Percentiles rank a stretch among this genome's conserved stretches.
Conservation (phyloP, 2,113 vertebrate genomes). For the Cheirogaleus medius region DNA sequence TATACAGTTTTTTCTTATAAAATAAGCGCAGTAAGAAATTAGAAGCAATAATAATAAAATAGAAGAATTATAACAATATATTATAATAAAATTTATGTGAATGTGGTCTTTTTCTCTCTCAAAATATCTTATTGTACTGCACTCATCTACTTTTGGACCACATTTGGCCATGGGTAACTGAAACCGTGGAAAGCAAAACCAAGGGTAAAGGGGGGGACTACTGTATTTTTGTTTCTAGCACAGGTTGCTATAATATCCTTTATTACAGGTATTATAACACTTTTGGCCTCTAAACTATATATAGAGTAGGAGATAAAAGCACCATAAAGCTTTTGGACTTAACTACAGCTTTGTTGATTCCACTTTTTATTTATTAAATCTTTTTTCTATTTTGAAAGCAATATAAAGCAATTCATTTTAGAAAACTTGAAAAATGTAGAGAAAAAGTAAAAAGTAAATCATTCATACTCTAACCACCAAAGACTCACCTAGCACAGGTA, state of each 20-base stretch:
- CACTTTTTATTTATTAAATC: background rate
- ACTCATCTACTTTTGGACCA: background rate
- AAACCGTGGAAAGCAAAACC: background rate
- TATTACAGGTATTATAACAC: background rate
- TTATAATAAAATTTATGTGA: background rate
- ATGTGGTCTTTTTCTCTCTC: background rate
- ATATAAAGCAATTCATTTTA: slow-evolving; percentile 20
- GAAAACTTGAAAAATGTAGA: slow-evolving; percentile 28
- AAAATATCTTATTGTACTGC: background rate
- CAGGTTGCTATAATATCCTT: background rate
- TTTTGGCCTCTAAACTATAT: background rate
- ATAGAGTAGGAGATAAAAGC: background rate
- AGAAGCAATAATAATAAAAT: background rate
- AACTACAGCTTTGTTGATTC: background rate
- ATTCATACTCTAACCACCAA: background rate
- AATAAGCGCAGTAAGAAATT: background rate
- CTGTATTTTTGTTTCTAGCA: background rate
- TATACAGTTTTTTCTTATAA: background rate
- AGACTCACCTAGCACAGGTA: background rate
- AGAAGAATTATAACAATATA: background rate
- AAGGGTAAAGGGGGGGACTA: background rate
- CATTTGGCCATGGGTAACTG: background rate
- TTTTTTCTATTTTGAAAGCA: slow-evolving; percentile 13
- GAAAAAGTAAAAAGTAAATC: slow-evolving; percentile 32
- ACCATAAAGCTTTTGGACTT: background rate